Percentiles rank a stretch among this genome's conserved stretches.
phyloP scores from a whole-genome alignment of 2,888 invertebrate genomes.

The Unio delphinus region DNA sequence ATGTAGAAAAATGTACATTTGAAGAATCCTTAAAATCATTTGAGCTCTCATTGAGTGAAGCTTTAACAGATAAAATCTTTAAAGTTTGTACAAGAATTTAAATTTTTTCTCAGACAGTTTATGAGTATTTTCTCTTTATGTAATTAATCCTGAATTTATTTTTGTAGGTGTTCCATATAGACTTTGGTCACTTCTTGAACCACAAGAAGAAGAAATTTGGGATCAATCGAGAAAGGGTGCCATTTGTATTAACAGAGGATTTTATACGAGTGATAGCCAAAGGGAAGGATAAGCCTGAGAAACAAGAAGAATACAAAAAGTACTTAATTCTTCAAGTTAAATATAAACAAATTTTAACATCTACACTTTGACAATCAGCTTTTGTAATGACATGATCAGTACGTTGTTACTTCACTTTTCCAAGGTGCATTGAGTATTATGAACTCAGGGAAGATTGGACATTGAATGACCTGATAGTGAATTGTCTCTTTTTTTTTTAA shows the following conservation, averaged over 20 bases:
- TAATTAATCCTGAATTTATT: neutral
- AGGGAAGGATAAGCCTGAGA: slow-evolving; percentile 74
- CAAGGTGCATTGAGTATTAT: no score
- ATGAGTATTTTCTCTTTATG: neutral
- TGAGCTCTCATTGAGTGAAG: no score
- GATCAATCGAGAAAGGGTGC: slow-evolving; percentile 77
- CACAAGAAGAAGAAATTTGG: slow-evolving; percentile 79
- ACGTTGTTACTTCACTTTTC: neutral
- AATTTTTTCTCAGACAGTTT: neutral
- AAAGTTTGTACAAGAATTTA: neutral
- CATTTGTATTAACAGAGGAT: slow-evolving; percentile 77
- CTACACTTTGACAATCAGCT: neutral
- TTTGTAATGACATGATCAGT: neutral
- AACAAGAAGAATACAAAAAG: slow-evolving; percentile 74
- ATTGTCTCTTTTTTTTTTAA: no score
- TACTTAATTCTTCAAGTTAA: slow-evolving; percentile 20
- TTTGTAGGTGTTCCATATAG: slow-evolving; percentile 77
- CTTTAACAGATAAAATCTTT: no score
- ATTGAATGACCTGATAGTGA: no score
- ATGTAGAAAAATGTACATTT: no score
- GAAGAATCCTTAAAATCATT: no score
- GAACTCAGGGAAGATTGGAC: no score
- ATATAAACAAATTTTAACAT: neutral
- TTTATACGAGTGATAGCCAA: slow-evolving; percentile 77
- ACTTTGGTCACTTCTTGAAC: slow-evolving; percentile 78